Base-by-base conservation (phyloP, 2,113 vertebrate species). In the Anser cygnoides region DNA sequence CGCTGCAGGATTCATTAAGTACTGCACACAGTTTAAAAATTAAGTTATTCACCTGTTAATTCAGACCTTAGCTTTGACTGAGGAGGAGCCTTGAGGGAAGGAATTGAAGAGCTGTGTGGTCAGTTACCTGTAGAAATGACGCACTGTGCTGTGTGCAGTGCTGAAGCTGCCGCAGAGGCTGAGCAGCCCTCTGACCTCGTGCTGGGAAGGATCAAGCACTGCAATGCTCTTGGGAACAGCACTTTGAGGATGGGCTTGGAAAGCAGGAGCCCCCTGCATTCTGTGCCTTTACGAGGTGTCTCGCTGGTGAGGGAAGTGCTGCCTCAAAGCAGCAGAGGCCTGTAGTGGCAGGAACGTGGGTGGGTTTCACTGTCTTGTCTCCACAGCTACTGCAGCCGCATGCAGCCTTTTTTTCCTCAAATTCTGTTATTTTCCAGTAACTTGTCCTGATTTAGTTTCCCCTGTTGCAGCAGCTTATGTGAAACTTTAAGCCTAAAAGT, bases 11-110 rank as follows among this genome's bases (percentile, higher is more conserved):
- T 43, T 52, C 59, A 19, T 57, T 68, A 20, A 89, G 91, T 93
- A 67, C 65, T 76, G 50, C 25, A 41, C 8, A 8, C 23, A n/a
- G 49, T 26, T 78, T 65, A 87, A 37, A 19, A 29, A 58, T 52
- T 96, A 66, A 89, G 94, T 88, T 83, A 89, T 75, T 91, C 17
- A 83, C 89, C 33, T 68, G 52, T 39, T 81, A 63, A 28, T 59
- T 83, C 14, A 41, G 75, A 49, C 35, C 25, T 58, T 29, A 37
- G n/a, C 65, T 46, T 10, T 62, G 37, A 22, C 65, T 22, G 41
- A 49, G 13, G 57, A 31, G 43, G 25, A 21, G 12, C 43, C 22
- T 37, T 20, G 18, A 41, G 31, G 44, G 31, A 25, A 41, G 31
- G 37, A 66, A 25, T 21, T 21, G 54, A 15, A 58, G 55, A 37